These are phyloP conservation scores for Alectoris magna DNA, from an alignment of 2,797 vertebrate species.

Conservation along the genomic window DNA sequence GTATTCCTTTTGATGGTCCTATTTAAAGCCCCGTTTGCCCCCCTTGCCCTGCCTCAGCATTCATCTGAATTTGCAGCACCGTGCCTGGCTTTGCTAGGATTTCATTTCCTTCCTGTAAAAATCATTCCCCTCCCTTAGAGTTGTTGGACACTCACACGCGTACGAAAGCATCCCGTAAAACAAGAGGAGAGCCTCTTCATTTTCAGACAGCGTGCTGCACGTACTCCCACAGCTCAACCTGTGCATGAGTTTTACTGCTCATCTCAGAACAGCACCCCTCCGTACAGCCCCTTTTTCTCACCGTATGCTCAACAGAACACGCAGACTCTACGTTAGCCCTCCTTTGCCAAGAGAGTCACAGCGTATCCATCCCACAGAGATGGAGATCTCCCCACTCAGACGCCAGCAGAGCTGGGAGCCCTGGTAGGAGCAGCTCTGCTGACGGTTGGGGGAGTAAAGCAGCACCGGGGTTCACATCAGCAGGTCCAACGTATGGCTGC, in stretches of 20 bases:
- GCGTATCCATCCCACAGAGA: rapidly evolving
- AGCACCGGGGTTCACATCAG: background rate
- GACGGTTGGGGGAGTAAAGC: background rate
- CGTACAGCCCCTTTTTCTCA: too few species aligned
- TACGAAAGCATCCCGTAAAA: background rate
- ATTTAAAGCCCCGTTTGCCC: background rate
- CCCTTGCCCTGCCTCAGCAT: background rate
- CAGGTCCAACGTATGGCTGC: background rate
- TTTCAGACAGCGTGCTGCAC: background rate
- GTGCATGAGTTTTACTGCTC: background rate
- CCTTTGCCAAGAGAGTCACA: background rate
- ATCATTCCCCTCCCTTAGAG: background rate
- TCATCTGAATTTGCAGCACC: background rate
- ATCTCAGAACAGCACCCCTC: background rate
- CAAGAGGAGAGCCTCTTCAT: background rate
- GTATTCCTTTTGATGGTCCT: rapidly evolving
- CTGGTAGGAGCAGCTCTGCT: background rate
- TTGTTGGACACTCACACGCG: background rate
- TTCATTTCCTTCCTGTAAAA: background rate
- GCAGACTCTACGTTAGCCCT: background rate
- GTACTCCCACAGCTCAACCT: background rate
- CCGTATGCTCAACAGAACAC: background rate
- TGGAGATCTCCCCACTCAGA: too few species aligned
- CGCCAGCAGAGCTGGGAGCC: background rate
- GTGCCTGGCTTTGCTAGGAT: background rate